Base-by-base conservation (phyloP, 1,140 invertebrate species). In the Eueides isabella region DNA sequence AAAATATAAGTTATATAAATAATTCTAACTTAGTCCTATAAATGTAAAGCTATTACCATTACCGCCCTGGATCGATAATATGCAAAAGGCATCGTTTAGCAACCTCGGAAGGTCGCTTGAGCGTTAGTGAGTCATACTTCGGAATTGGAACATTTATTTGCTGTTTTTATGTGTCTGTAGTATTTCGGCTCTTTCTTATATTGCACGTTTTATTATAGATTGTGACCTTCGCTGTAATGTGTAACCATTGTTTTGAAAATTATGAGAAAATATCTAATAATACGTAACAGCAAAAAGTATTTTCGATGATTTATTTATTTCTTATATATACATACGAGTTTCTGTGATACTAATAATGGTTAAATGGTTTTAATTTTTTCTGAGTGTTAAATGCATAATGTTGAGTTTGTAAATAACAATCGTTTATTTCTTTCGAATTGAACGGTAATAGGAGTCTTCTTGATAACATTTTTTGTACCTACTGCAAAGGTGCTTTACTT, bases 81-180 rank as follows among this genome's bases (percentile, higher is more conserved):
- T 83, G 79, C 83, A 84, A 87, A 85, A 84, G 85, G 79, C 79
- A 84, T 85, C 77, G 80, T 85, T 86, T 80, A 82, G 69, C 65
- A 80, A 81, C 72, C 65, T 71, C 65, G 76, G 83, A 91, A 91
- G 87, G 89, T 83, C 85, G 82, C 72, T 77, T 28, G 63, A 61
- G 70, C 65, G 41, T 71, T 35, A 23, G 76, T 89, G 86, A 89
- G 67, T 89, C 86, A 86, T 78, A 75, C 74, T 73, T 79, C 38
- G 71, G 72, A 89, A 87, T 86, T 90, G 81, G 86, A 85, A 76
- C 85, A 86, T 75, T 84, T 82, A 82, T 83, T 82, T 81, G 69
- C 77, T 76, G 77, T 79, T 72, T 73, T 69, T 76, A 80, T 77
- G 70, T 41, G 62, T 71, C 62, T 65, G 67, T 61, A 61, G 55